Conservation (phyloP, 2,797 vertebrate genomes). For the Sebastiscus albofasciatus region DNA sequence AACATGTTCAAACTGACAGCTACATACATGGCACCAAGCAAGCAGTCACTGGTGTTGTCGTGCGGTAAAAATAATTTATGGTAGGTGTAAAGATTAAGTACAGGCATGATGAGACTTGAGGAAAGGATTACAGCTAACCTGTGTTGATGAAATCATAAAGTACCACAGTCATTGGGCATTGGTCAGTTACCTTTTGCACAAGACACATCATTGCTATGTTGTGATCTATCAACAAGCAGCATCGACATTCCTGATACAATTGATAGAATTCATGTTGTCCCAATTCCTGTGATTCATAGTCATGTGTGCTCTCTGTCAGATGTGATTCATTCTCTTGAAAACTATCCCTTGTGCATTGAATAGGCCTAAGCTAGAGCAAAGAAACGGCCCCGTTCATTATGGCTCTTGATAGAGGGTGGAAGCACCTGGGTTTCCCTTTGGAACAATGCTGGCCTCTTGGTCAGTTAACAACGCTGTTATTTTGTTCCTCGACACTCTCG, state of each 20-base stretch:
- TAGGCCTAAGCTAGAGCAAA: too few relatives aligned
- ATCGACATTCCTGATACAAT: neutral
- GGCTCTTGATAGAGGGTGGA: conserved; percentile 42
- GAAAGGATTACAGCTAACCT: neutral
- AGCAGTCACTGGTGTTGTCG: neutral
- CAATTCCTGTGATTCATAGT: neutral
- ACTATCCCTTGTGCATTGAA: neutral
- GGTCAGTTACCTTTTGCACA: neutral
- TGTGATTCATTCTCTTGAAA: neutral
- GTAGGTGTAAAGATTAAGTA: neutral
- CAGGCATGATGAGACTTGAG: neutral
- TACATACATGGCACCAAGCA: neutral
- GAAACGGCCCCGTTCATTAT: neutral
- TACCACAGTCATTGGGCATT: neutral
- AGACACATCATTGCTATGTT: neutral
- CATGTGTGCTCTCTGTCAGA: neutral
- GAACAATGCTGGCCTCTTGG: conserved; percentile 65
- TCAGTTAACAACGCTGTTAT: conserved; percentile 28
- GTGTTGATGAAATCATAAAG: neutral
- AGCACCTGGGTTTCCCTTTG: conserved; percentile 71
- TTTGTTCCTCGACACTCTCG: conserved; percentile 46
- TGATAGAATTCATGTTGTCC: neutral
- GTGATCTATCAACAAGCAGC: neutral
- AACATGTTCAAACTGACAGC: neutral
- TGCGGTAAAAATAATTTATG: neutral